phyloP scores from a whole-genome alignment of 2,888 invertebrate genomes.

The Arrhopalites spinosus region DNA sequence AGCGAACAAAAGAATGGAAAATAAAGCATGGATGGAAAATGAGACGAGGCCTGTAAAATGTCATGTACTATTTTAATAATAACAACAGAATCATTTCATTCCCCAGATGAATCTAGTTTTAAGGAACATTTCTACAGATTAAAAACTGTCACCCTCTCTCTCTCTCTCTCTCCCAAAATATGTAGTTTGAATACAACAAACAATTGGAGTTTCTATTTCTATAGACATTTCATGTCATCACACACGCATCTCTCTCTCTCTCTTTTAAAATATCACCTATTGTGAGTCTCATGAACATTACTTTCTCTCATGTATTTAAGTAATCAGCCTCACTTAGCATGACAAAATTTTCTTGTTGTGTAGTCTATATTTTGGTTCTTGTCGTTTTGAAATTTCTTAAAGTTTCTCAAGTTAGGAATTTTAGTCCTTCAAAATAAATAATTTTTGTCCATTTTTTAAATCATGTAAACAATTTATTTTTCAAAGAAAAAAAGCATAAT shows the following conservation, averaged over 20 bases:
- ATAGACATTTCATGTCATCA: slow-evolving; percentile 4
- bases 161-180: neutral
- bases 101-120: slow-evolving; percentile 36
- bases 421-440: neutral
- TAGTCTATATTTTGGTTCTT: neutral
- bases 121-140: slow-evolving; percentile 38
- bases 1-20: slow-evolving; percentile 4
- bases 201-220: neutral
- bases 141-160: slow-evolving; percentile 37
- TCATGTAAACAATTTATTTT: neutral
- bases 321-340: slow-evolving; percentile 12
- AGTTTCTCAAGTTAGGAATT: neutral
- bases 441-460: neutral
- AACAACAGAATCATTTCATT: slow-evolving; percentile 29
- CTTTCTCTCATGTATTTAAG: neutral
- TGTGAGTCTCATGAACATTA: neutral
- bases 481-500: too few relatives aligned
- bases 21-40: slow-evolving; percentile 19
- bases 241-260: too few relatives aligned
- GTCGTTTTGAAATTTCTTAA: too few relatives aligned
- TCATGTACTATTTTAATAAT: slow-evolving; percentile 30
- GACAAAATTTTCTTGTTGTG: neutral
- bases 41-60: slow-evolving; percentile 16
- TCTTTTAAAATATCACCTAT: slow-evolving; percentile 14
- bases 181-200: too few relatives aligned